These are phyloP conservation scores for Falco naumanni DNA, from an alignment of 2,797 vertebrate genomes.

Conservation along the genomic window DNA sequence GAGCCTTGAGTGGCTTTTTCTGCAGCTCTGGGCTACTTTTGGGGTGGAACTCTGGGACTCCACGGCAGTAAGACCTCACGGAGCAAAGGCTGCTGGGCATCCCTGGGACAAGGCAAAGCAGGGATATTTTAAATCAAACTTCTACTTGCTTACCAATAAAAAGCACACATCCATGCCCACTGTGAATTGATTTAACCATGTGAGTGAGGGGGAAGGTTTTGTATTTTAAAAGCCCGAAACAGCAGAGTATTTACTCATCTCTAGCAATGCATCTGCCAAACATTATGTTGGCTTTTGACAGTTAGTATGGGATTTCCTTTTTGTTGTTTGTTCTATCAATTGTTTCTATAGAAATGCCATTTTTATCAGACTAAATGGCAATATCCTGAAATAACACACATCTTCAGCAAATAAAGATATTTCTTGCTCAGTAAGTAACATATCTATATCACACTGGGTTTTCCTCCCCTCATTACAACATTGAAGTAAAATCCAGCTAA, in stretches of 20 bases:
- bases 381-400: slow-evolving; percentile 5
- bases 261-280: background rate
- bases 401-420: slow-evolving; percentile 1
- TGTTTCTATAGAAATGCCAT: slow-evolving; percentile 54
- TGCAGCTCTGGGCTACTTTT: background rate
- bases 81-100: background rate
- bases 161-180: background rate
- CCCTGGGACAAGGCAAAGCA: background rate
- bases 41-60: background rate
- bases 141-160: background rate
- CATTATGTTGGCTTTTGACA: slow-evolving; percentile 13
- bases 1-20: background rate
- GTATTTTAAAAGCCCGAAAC: background rate
- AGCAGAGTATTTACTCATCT: slow-evolving; percentile 41
- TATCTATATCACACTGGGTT: background rate
- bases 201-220: background rate
- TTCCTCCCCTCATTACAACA: background rate
- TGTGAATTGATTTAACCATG: background rate
- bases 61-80: background rate
- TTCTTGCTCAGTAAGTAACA: background rate
- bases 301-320: slow-evolving; percentile 21
- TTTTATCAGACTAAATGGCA: slow-evolving; percentile 16
- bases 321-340: slow-evolving; percentile 4
- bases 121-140: background rate
- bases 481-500: background rate